phyloP scores from a whole-genome alignment of 2,113 vertebrate species.

The Salvator merianae region DNA sequence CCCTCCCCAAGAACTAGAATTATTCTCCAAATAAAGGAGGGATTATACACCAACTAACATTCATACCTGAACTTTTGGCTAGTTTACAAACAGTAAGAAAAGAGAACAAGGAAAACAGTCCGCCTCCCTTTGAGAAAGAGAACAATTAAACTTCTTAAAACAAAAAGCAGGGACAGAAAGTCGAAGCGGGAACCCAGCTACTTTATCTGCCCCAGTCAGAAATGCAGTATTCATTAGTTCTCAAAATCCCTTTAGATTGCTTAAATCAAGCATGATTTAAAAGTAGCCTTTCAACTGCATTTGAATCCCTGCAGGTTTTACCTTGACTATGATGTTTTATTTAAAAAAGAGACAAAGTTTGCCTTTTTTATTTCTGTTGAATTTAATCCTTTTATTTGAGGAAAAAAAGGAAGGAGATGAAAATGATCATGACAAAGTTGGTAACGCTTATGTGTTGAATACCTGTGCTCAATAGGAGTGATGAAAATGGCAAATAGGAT shows the following conservation, averaged over 20 bases:
- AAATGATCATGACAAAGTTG: slow-evolving; percentile 20
- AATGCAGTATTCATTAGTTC: slow-evolving; percentile 63
- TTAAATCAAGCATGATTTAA: slow-evolving; percentile 63
- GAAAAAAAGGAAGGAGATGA: slow-evolving; percentile 8
- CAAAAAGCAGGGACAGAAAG: neutral
- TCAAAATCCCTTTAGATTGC: slow-evolving; percentile 50
- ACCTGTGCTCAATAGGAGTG: slow-evolving; percentile 17
- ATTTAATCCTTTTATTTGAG: slow-evolving; percentile 62
- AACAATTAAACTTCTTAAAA: slow-evolving; percentile 20
- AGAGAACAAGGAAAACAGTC: neutral
- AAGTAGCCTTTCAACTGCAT: slow-evolving; percentile 61
- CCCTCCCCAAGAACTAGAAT: neutral
- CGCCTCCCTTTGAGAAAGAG: neutral
- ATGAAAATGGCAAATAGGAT: slow-evolving; percentile 46
- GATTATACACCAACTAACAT: neutral
- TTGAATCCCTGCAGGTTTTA: slow-evolving; percentile 60
- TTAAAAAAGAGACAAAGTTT: slow-evolving; percentile 40
- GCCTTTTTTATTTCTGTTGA: slow-evolving; percentile 50
- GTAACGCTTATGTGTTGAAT: slow-evolving; percentile 29
- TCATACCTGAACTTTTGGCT: neutral
- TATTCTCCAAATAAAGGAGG: neutral
- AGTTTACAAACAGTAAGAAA: neutral
- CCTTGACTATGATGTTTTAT: slow-evolving; percentile 57
- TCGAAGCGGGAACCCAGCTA: slow-evolving; percentile 20
- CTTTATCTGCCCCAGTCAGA: slow-evolving; percentile 41